phyloP scores from a whole-genome alignment of 2,797 vertebrate genomes.

The Ammospiza maritima region DNA sequence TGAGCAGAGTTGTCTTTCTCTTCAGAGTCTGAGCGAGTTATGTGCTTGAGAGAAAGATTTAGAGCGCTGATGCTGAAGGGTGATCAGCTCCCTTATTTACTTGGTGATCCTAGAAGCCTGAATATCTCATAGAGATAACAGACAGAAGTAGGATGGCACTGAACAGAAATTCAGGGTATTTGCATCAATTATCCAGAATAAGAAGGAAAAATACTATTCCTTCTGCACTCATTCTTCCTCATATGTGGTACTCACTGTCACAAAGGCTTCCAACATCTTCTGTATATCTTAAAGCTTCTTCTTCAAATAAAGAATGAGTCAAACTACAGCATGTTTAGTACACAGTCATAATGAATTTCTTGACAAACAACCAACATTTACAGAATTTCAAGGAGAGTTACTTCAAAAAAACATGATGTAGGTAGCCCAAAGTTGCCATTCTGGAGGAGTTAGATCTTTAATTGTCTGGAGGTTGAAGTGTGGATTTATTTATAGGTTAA shows the following conservation, averaged over 20 bases:
- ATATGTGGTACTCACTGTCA: not conserved
- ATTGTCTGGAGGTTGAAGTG: not conserved
- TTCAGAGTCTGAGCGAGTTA: not conserved
- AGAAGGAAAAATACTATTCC: not conserved
- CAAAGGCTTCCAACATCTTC: not conserved
- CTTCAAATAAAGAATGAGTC: not conserved
- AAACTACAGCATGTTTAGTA: not conserved
- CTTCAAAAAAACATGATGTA: not conserved
- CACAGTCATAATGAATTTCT: not conserved
- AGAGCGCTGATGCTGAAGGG: not conserved
- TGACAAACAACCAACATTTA: not conserved
- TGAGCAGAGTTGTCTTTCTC: not conserved
- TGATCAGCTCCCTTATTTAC: constrained; percentile 20
- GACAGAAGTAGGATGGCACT: not conserved
- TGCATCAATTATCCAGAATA: not conserved
- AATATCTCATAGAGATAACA: not conserved
- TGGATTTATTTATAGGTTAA: not conserved
- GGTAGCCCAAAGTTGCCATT: not conserved
- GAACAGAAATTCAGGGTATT: not conserved
- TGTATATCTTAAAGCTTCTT: not conserved
- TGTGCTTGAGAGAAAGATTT: constrained; percentile 15
- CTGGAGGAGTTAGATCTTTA: not conserved
- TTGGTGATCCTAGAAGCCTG: not conserved
- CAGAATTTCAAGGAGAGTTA: not conserved
- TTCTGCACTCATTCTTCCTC: not conserved